Base-by-base conservation (phyloP, 1,140 invertebrate species). In the Fopius arisanus region DNA sequence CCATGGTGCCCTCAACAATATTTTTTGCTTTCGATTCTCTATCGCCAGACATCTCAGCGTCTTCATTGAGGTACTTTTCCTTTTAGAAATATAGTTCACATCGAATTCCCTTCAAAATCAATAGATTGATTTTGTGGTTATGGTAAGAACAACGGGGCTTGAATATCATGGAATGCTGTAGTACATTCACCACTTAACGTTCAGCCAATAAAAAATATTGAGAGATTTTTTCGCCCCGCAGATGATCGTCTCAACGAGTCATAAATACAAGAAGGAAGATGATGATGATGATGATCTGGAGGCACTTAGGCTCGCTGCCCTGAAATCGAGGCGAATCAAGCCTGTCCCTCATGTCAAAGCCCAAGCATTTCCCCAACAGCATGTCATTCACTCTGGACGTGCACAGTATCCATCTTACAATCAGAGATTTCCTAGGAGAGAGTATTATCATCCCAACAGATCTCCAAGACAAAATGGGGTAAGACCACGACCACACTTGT, bases 271-370 rank as follows among this genome's bases (percentile, higher is more conserved):
- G 63, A 69, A 77, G 10, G 80, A 83, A 2, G 85, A 86, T 4
- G 86, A 88, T 1, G 87, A 88, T 26, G 87, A 88, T 0, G 87
- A 88, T 59, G 87, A 88, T 71, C 74, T 88, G 10, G 86, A 88
- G 72, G 82, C 86, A 16, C 62, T 88, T 28, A 78, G 87, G 51
- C 74, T 86, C 62, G 87, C 86, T 23, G 87, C 87, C 33, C 74
- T 88, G 5, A 82, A 83, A 16, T 84, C 86, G 0, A 73, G 87
- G 65, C 76, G 80, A 48, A 72, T 77, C 0, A 83, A 81, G 40
- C 78, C 80, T 28, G 59, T 59, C 28, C 26, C 40, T 28, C 14
- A n/a, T 74, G 2, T 77, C 78, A 72, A 28, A 26, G 2, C 43
- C n/a, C 43, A 48, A 81, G 70, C 31, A 81, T 40, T 31, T 37